These are phyloP conservation scores for Xestia rhomboidea DNA, from an alignment of 2,888 invertebrate genomes.

Conservation along the genomic window DNA sequence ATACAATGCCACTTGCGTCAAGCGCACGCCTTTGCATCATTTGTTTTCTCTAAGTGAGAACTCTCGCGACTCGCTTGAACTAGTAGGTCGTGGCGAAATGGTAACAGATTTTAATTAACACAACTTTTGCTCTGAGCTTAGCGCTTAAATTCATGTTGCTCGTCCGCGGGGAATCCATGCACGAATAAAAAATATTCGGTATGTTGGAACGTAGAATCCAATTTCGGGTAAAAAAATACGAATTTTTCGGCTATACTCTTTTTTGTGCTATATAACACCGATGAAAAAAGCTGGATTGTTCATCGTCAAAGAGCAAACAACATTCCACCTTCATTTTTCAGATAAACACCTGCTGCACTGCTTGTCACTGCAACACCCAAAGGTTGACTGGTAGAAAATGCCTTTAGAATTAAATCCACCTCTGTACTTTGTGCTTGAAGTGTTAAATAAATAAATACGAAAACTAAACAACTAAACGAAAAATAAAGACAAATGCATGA, in stretches of 20 bases:
- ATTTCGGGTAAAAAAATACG: conserved; percentile 24
- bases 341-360: no score
- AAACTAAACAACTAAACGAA: no score
- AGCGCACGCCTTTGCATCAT: background rate
- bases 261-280: conserved; percentile 6
- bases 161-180: background rate
- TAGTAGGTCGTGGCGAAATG: background rate
- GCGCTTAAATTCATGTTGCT: conserved; percentile 17
- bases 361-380: no score
- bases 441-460: no score
- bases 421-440: no score
- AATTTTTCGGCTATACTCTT: background rate
- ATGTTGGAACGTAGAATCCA: conserved; percentile 21
- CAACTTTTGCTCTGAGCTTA: conserved; percentile 13
- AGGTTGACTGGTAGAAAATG: no score
- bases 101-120: conserved; percentile 23
- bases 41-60: background rate
- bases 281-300: background rate
- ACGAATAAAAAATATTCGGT: conserved; percentile 35
- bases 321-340: background rate
- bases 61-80: background rate
- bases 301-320: background rate
- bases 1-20: background rate
- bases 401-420: no score
- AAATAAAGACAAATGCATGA: background rate